Percentiles rank a stretch among this genome's conserved stretches.
These are phyloP conservation scores for Etheostoma cragini DNA, from an alignment of 2,113 vertebrate species.

Conservation along the genomic window DNA sequence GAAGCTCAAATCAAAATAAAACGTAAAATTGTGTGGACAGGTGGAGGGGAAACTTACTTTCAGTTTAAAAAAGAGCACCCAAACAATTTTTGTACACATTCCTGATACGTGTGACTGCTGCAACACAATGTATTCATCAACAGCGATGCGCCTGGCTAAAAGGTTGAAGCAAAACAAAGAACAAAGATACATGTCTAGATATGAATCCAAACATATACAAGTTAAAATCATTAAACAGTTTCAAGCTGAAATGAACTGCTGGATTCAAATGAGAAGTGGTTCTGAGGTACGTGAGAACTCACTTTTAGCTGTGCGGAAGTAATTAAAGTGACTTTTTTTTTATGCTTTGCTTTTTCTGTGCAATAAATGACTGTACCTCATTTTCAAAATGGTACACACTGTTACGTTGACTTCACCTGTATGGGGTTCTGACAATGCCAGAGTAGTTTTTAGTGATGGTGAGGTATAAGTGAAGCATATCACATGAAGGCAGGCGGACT, in stretches of 20 bases:
- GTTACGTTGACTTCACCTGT: neutral
- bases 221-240: constrained; percentile 12
- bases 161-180: constrained; percentile 58
- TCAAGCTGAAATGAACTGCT: constrained; percentile 14
- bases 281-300: neutral
- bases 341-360: neutral
- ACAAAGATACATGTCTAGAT: constrained; percentile 40
- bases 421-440: constrained; percentile 18
- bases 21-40: neutral
- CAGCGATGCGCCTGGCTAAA: constrained; percentile 56
- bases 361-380: neutral
- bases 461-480: constrained; percentile 53
- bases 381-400: constrained; percentile 3
- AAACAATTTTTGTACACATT: constrained; percentile 58
- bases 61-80: neutral
- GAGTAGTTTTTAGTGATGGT: constrained; percentile 44
- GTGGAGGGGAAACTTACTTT: neutral
- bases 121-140: constrained; percentile 73
- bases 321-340: neutral
- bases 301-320: neutral
- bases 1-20: constrained; percentile 29
- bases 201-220: constrained; percentile 30
- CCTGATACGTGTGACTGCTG: constrained; percentile 56
- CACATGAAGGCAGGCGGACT: constrained; percentile 50
- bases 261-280: neutral